Evolutionary conservation across 2,888 invertebrate species (phyloP), one percentile per base, ranked within the genome.

Genomic region (Muschampia plurimacula): DNA sequence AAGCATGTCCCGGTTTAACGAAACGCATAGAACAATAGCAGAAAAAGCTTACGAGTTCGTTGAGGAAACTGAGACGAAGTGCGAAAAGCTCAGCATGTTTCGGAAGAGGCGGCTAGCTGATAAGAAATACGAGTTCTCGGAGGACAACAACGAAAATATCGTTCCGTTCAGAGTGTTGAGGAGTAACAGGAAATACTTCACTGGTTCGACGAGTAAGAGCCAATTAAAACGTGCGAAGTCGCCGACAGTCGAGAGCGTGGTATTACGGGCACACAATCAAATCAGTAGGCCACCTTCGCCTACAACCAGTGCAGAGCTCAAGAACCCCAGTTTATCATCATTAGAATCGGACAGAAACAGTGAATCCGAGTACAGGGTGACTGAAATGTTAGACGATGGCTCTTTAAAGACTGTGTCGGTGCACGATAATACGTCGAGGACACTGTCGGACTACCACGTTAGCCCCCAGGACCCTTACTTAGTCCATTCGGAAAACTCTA

Each of bases 61-160:
- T 0, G 98, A 98, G 81, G 98, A 98, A 79, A 95, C 96, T 7
- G 97, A 97, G 79, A 95, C 95, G 7, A 97, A 97, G 77, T 97
- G 97, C 83, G 98, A 98, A 84, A 98, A 98, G 83, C 95, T 98
- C n/a, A 97, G 97, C 81, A 97, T 96, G 82, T 98, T 97, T 83
- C 95, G 98, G 8, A 97, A 97, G 84, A 95, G 98, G 69, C 95
- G 98, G 8, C 89, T 98, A 68, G 98, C 98, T 0, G 98, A 98
- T 82, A 98, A 98, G 86, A 98, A 98, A 86, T 98, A 98, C 84
- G 98, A 98, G 84, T 98, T 98, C 84, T 97, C 97, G 0, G 98
- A 98, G 80, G 97, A 97, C 71, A 95, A 95, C 81, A 96, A 95
- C 81, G 96, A 96, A 80, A 96, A 96, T 81, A 96, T 96, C 67